A percentile compares a stretch with the other conserved stretches of the same genome.
phyloP scores from a whole-genome alignment of 2,888 invertebrate species.

The Brenthis daphne region DNA sequence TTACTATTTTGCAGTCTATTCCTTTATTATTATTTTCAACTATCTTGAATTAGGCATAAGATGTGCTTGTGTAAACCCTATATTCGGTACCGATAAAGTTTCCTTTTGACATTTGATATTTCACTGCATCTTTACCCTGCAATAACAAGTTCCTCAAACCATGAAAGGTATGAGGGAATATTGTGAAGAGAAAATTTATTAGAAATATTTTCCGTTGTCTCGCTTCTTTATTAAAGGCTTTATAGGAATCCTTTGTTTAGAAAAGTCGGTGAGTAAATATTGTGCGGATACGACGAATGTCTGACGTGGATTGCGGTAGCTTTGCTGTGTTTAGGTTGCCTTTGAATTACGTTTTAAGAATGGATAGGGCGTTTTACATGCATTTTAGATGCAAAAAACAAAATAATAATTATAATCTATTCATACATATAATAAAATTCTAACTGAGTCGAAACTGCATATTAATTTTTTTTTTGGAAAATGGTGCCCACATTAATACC shows the following conservation, averaged over 20 bases:
- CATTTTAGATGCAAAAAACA: too few species aligned
- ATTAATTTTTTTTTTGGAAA: too few species aligned
- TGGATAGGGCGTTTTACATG: conserved; percentile 13
- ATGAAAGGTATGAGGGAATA: conserved; percentile 31
- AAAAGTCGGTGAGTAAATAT: conserved; percentile 20
- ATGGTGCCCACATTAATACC: too few species aligned
- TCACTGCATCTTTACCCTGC: conserved; percentile 19
- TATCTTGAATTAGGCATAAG: neutral
- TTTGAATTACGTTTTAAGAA: neutral
- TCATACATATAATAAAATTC: too few species aligned
- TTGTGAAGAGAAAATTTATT: conserved; percentile 36
- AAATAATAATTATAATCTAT: too few species aligned
- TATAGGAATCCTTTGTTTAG: conserved; percentile 34
- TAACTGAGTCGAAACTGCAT: too few species aligned
- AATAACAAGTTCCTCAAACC: conserved; percentile 14
- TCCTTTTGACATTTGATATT: neutral
- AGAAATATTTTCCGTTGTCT: conserved; percentile 36
- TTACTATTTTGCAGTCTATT: too few species aligned
- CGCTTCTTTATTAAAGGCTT: conserved; percentile 34
- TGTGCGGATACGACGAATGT: conserved; percentile 18
- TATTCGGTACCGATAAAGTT: neutral
- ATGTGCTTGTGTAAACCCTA: neutral
- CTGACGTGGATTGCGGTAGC: conserved; percentile 28
- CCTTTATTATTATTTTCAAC: too few species aligned
- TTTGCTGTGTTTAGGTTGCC: conserved; percentile 14